These are phyloP conservation scores for Aplodontia rufa DNA, from an alignment of 2,113 vertebrate genomes.

Conservation along the genomic window DNA sequence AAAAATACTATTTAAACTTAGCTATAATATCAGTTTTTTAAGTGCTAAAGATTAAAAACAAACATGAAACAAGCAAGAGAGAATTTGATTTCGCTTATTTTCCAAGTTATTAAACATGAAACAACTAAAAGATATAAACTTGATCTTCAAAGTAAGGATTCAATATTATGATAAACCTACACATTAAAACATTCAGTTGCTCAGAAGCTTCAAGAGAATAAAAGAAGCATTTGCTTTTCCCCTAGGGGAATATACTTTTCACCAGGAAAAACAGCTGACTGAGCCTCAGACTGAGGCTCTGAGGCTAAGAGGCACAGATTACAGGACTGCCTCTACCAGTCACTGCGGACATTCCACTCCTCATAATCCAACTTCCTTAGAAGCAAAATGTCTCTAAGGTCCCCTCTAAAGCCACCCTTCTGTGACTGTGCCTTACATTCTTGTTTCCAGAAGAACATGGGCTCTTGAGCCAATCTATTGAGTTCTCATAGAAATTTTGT, in stretches of 20 bases:
- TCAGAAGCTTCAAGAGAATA: conserved; percentile 28
- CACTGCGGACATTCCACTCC: neutral
- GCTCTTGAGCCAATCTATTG: neutral
- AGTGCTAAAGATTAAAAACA: conserved; percentile 12
- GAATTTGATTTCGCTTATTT: conserved; percentile 7
- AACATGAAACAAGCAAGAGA: neutral
- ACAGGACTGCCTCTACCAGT: neutral
- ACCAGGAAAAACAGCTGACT: conserved; percentile 15
- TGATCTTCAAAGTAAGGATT: conserved; percentile 50
- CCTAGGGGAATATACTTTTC: conserved; percentile 16
- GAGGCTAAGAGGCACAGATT: neutral
- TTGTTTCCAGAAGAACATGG: neutral
- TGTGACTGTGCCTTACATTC: neutral
- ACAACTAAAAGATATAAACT: neutral
- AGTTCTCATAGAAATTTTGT: neutral
- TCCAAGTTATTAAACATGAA: conserved; percentile 8
- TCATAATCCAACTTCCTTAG: neutral
- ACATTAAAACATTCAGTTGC: neutral
- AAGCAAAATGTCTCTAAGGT: neutral
- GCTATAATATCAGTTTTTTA: neutral
- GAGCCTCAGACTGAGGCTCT: neutral
- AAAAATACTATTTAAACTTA: conserved; percentile 47
- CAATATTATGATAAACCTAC: neutral
- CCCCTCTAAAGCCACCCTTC: no score
- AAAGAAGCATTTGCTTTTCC: neutral